phyloP scores from a whole-genome alignment of 30 jellyfish, hydroid and myxozoan genomes.

The Aurelia sp. region DNA sequence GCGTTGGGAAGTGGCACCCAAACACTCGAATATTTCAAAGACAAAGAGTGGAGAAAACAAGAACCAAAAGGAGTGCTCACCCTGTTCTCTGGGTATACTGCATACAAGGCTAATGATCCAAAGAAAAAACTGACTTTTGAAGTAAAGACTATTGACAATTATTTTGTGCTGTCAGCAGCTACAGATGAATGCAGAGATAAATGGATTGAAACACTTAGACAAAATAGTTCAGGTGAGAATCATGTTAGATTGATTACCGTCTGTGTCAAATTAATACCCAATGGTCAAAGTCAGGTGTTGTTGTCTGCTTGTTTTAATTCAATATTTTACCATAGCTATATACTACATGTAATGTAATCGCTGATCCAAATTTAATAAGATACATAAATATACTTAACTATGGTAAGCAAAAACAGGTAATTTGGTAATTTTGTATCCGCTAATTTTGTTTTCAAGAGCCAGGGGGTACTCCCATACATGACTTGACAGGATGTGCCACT shows the following conservation, averaged over 20 bases:
- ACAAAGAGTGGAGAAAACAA: slow-evolving; percentile 79
- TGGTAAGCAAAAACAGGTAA: too few species aligned
- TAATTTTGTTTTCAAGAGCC: too few species aligned
- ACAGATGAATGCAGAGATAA: slow-evolving; percentile 68
- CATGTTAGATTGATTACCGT: background rate
- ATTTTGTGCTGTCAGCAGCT: slow-evolving; percentile 65
- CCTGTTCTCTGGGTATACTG: slow-evolving; percentile 61
- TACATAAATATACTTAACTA: too few species aligned
- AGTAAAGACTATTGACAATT: slow-evolving; percentile 67
- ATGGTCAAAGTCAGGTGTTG: background rate
- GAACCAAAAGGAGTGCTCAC: slow-evolving; percentile 90
- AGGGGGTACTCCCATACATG: too few species aligned
- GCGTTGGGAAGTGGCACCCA: slow-evolving; percentile 85
- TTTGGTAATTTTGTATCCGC: too few species aligned
- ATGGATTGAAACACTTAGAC: slow-evolving; percentile 67
- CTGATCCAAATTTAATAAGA: too few species aligned
- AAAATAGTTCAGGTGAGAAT: slow-evolving; percentile 64
- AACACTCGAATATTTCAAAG: slow-evolving; percentile 80
- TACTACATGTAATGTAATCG: too few species aligned
- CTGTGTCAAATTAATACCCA: background rate
- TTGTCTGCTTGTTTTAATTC: background rate
- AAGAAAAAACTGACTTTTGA: slow-evolving; percentile 71
- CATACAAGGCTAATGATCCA: slow-evolving; percentile 61
- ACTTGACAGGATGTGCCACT: too few species aligned
- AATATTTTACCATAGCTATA: background rate